A percentile compares a stretch with the other conserved stretches of the same genome.
Conservation (phyloP, 2,113 vertebrate genomes). For the Ailurus styani region DNA sequence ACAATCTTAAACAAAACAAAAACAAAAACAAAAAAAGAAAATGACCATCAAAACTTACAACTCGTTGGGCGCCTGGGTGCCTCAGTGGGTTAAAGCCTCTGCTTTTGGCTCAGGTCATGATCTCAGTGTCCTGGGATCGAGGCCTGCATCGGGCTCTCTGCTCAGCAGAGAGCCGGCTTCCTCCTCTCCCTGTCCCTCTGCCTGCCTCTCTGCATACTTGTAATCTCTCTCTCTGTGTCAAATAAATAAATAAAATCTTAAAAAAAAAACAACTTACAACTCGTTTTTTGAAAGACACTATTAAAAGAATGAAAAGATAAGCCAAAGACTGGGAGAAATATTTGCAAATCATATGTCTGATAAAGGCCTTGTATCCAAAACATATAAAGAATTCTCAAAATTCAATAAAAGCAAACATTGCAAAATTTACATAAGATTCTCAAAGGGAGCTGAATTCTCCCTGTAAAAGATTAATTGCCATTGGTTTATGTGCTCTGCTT, state of each 20-base stretch:
- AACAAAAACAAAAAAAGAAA: neutral
- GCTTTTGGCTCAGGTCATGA: too few relatives aligned
- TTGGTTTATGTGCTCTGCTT: neutral
- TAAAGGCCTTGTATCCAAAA: neutral
- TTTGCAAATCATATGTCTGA: neutral
- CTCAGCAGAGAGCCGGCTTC: too few relatives aligned
- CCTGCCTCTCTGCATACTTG: too few relatives aligned
- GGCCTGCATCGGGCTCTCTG: too few relatives aligned
- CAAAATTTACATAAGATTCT: neutral
- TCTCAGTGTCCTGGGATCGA: too few relatives aligned
- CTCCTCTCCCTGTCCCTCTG: too few relatives aligned
- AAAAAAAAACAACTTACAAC: neutral
- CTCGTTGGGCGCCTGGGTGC: too few relatives aligned
- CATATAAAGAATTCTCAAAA: neutral
- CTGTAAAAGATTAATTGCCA: neutral
- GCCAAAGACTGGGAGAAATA: neutral
- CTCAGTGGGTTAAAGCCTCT: too few relatives aligned
- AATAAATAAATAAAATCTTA: too few relatives aligned
- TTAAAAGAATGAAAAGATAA: neutral
- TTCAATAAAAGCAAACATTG: neutral
- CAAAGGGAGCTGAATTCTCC: neutral
- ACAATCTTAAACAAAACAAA: too few relatives aligned
- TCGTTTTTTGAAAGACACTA: neutral
- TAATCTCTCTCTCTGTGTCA: too few relatives aligned
- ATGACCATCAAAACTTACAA: neutral